Evolutionary conservation across 2,113 vertebrate genomes (phyloP).

Genomic region (Emydocephalus ijimae): DNA sequence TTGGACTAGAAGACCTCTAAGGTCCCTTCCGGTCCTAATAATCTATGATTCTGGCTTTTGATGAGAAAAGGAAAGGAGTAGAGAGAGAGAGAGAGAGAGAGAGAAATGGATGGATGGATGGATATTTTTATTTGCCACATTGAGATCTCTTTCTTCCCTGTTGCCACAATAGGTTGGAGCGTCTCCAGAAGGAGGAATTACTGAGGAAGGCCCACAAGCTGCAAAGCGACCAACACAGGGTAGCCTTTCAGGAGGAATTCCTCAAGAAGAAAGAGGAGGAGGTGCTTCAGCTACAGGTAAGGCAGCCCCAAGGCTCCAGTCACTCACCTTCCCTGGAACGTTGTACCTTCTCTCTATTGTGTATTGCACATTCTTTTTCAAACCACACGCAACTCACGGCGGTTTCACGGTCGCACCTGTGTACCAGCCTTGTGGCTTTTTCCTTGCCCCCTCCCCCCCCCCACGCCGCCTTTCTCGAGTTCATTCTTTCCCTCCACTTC

Average conservation of each 20-base stretch:
- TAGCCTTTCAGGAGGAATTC: neutral
- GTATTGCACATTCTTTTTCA: neutral
- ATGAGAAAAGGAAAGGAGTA: neutral
- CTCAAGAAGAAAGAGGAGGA: constrained; percentile 16
- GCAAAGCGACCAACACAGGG: neutral
- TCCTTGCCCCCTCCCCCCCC: neutral
- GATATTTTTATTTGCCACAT: neutral
- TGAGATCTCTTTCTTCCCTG: neutral
- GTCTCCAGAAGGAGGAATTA: neutral
- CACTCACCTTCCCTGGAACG: neutral
- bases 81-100: no score
- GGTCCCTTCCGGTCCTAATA: no score
- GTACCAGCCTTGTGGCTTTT: neutral
- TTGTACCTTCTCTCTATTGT: neutral
- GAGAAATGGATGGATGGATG: no score
- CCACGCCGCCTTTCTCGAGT: no score
- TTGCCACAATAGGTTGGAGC: neutral
- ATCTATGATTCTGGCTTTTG: neutral
- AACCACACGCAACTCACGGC: neutral
- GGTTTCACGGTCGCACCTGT: neutral
- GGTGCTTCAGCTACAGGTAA: constrained; percentile 20
- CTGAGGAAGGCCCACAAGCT: neutral
- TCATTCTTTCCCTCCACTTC: neutral
- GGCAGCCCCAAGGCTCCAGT: no score
- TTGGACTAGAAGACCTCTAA: no score